These are phyloP conservation scores for Gila robusta DNA, from an alignment of 2,797 vertebrate species.

Conservation along the genomic window DNA sequence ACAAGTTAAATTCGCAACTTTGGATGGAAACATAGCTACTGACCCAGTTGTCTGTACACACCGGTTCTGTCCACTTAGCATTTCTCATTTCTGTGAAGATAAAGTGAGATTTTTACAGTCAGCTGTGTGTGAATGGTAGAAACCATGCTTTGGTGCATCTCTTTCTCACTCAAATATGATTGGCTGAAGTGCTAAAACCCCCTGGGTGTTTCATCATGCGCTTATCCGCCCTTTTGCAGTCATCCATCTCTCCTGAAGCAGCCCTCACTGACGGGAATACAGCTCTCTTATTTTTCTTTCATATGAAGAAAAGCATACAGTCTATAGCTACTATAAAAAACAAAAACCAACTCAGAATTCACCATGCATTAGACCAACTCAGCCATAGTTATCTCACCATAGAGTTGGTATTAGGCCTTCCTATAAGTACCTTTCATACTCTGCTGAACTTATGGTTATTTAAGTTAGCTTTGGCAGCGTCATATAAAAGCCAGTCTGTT, in stretches of 20 bases:
- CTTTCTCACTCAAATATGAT: conserved; percentile 16
- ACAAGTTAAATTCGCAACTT: no score
- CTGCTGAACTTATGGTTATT: conserved; percentile 74
- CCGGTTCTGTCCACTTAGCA: background rate
- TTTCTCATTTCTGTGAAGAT: background rate
- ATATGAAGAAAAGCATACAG: conserved; percentile 49
- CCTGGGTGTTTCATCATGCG: conserved; percentile 55
- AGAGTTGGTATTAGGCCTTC: conserved; percentile 56
- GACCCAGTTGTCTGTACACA: background rate
- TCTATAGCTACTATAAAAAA: background rate
- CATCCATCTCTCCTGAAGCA: conserved; percentile 49
- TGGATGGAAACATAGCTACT: background rate
- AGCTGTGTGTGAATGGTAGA: conserved; percentile 24
- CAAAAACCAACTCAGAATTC: background rate
- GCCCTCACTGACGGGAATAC: conserved; percentile 24
- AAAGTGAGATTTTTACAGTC: background rate
- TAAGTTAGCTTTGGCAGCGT: conserved; percentile 71
- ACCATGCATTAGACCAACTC: conserved; percentile 8
- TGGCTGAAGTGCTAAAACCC: conserved; percentile 26
- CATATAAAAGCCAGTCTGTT: conserved; percentile 77
- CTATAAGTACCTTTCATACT: conserved; percentile 66
- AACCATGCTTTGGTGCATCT: conserved; percentile 38
- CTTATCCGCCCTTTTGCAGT: conserved; percentile 49
- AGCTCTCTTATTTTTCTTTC: conserved; percentile 19
- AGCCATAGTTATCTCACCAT: conserved; percentile 12